These are phyloP conservation scores for Pogonomyrmex californicus DNA, from an alignment of 1,140 invertebrate genomes.

Conservation along the genomic window DNA sequence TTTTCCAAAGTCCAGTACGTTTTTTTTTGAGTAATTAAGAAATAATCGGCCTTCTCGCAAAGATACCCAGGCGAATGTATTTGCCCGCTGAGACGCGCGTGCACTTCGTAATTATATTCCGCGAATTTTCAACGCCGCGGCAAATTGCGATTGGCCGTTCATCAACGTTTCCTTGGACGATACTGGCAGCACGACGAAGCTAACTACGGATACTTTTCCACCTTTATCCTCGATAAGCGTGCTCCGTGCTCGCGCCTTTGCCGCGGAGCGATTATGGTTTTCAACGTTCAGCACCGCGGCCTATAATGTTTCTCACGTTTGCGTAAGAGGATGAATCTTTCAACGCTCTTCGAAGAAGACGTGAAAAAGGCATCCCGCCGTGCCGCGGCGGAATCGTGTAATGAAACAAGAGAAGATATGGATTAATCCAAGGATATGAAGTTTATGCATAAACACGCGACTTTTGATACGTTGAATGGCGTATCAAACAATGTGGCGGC, in stretches of 20 bases:
- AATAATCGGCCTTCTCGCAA: conserved; percentile 71
- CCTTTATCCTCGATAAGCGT: conserved; percentile 52
- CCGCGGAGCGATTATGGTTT: conserved; percentile 31
- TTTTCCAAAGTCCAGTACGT: neutral
- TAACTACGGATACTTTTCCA: conserved; percentile 45
- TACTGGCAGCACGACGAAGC: conserved; percentile 27
- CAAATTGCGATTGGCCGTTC: conserved; percentile 73
- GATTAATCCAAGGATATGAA: conserved; percentile 14
- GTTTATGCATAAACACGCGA: neutral
- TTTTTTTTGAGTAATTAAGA: conserved; percentile 79
- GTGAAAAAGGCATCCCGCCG: conserved; percentile 35
- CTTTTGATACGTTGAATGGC: conserved; percentile 13
- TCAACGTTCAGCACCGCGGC: conserved; percentile 32
- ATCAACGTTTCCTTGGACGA: conserved; percentile 66
- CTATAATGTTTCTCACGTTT: conserved; percentile 59
- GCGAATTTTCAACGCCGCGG: conserved; percentile 62
- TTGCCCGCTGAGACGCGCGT: conserved; percentile 48
- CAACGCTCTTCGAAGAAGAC: conserved; percentile 49
- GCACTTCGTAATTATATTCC: conserved; percentile 71
- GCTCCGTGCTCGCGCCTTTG: conserved; percentile 27
- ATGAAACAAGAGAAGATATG: conserved; percentile 9
- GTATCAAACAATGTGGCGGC: conserved; percentile 3
- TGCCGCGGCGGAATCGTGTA: conserved; percentile 13
- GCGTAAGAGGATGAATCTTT: conserved; percentile 60
- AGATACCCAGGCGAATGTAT: conserved; percentile 62